Evolutionary conservation across 2,888 invertebrate species (phyloP).

Genomic region (Nebria salina): DNA sequence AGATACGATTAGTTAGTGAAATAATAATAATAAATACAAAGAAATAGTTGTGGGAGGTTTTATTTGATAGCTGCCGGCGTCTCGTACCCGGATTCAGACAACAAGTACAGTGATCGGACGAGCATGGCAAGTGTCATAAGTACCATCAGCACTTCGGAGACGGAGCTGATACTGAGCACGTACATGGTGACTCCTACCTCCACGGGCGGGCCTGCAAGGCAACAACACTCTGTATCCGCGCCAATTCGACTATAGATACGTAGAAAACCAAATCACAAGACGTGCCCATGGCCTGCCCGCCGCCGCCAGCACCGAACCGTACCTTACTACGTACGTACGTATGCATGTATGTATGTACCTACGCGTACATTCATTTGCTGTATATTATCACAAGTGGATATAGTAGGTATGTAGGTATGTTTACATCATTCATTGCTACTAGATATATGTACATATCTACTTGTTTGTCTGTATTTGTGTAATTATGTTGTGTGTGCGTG

Average conservation of each 20-base stretch:
- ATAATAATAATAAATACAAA: slow-evolving; percentile 9
- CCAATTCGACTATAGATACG: background rate
- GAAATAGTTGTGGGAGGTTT: slow-evolving; percentile 27
- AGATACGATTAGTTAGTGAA: slow-evolving; percentile 8
- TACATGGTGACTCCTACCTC: slow-evolving; percentile 98
- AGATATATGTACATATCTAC: too few relatives aligned
- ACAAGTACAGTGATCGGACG: slow-evolving; percentile 51
- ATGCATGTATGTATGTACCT: background rate
- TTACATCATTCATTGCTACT: background rate
- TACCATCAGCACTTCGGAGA: slow-evolving; percentile 98
- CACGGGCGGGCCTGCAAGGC: slow-evolving; percentile 93
- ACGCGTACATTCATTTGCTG: background rate
- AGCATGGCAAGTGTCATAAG: slow-evolving; percentile 51
- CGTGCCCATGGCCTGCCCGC: slow-evolving; percentile 52
- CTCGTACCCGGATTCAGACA: slow-evolving; percentile 51
- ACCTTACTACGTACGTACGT: slow-evolving; percentile 7
- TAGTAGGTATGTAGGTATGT: slow-evolving; percentile 8
- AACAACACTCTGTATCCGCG: slow-evolving; percentile 41
- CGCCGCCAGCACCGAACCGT: slow-evolving; percentile 55
- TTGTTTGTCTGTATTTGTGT: too few relatives aligned
- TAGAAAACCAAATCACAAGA: slow-evolving; percentile 52
- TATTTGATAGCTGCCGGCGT: slow-evolving; percentile 48
- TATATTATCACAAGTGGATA: background rate
- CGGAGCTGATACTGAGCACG: slow-evolving; percentile 97
- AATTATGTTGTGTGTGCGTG: too few relatives aligned